Evolutionary conservation across 2,113 vertebrate species (phyloP), one percentile per base, ranked within the genome.

Genomic region (Eurystomus gularis): DNA sequence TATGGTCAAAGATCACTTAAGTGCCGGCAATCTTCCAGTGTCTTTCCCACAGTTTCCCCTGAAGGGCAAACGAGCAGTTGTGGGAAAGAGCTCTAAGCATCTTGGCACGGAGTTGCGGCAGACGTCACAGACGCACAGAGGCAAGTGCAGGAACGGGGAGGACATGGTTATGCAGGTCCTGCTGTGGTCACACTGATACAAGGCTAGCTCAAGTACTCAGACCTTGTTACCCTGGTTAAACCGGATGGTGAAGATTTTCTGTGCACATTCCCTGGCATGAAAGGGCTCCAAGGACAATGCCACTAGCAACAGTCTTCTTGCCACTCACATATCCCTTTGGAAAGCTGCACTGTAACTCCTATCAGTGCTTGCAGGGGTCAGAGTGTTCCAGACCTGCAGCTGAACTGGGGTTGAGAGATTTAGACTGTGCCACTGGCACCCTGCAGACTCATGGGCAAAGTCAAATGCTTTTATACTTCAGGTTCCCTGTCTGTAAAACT

Each of bases 31-130:
- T 42, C 79, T 88, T 91, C 75, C 90, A 82, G 58, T 24, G 57
- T 70, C 87, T 91, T 91, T 96, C 93, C 90, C 96, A 96, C 70
- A 96, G 71, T 37, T 85, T 62, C 37, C 58, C 75, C 93, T 66
- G 49, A 94, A 91, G 86, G 94, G 57, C 77, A 96, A 96, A 94
- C 52, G 40, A 76, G 94, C 65, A 95, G 91, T 65, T 96, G 94
- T 97, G 95, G 94, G 95, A 96, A 96, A 96, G 70, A 93, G 93
- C 92, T 93, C 62, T 49, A 55, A 96, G 95, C 87, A 58, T 73
- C 75, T 87, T 91, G 93, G 91, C 86, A 96, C 23, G 18, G 48
- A 44, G 48, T n/a, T 60, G 48, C 0, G 1, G 90, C 58, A 84
- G n/a, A 64, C 9, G 1, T 89, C 94, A 94, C 44, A 25, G 72